A percentile compares a stretch with the other conserved stretches of the same genome.
Evolutionary conservation across 1,140 invertebrate genomes (phyloP).

Genomic region (Rhysida immarginata): DNA sequence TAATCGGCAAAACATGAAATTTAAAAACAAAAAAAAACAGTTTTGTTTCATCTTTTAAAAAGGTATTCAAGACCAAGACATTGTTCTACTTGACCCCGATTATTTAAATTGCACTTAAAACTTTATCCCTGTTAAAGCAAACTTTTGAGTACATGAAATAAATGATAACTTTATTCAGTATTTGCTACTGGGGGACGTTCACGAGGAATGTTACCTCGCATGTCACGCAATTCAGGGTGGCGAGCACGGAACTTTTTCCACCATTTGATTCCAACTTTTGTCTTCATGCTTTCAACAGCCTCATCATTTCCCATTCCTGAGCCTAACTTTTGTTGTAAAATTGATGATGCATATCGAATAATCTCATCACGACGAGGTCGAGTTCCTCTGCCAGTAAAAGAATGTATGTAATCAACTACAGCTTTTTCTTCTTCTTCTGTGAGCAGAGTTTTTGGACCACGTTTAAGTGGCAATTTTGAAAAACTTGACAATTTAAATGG

Average conservation of each 20-base stretch:
- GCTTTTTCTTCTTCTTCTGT: slow-evolving; percentile 5
- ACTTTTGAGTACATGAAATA: too few species aligned
- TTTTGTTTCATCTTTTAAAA: too few species aligned
- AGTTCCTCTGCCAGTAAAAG: slow-evolving; percentile 2
- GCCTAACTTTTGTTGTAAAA: neutral
- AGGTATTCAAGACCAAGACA: too few species aligned
- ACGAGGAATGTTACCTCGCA: neutral
- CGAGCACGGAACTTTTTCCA: slow-evolving; percentile 6
- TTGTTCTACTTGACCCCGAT: too few species aligned
- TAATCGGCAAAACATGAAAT: too few species aligned
- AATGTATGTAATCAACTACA: slow-evolving; percentile 5
- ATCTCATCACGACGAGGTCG: slow-evolving; percentile 1
- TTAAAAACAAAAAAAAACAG: too few species aligned
- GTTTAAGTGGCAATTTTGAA: neutral
- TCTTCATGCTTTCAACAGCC: neutral
- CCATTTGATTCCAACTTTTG: slow-evolving; percentile 6
- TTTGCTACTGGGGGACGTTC: neutral
- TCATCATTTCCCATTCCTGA: neutral
- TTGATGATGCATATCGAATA: neutral
- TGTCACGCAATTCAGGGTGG: slow-evolving; percentile 3
- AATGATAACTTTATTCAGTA: neutral
- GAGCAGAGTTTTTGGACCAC: slow-evolving; percentile 1
- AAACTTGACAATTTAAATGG: too few species aligned
- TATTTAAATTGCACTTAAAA: too few species aligned
- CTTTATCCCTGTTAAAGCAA: too few species aligned